These are phyloP conservation scores for Nicator chloris DNA, from an alignment of 2,113 vertebrate genomes.

Conservation along the genomic window DNA sequence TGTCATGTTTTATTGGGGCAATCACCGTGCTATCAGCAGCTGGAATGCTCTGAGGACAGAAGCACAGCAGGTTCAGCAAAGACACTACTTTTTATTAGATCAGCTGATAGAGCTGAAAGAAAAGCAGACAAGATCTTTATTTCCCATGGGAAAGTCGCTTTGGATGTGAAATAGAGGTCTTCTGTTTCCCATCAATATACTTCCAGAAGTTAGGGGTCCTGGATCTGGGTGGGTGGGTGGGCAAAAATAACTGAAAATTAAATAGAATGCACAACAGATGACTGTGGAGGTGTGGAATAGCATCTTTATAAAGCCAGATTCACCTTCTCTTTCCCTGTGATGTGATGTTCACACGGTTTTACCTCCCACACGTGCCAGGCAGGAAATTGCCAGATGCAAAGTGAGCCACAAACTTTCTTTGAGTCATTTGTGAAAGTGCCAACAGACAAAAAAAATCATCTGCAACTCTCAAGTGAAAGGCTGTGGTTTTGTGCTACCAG, in stretches of 20 bases:
- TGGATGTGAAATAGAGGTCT: not conserved
- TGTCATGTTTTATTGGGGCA: not conserved
- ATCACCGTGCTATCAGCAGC: not conserved
- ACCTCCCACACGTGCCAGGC: conserved; percentile 2
- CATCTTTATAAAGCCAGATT: conserved; percentile 11
- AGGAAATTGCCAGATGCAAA: conserved; percentile 20
- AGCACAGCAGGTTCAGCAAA: not conserved
- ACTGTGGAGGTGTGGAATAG: not conserved
- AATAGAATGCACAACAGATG: not conserved
- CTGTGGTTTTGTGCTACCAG: not conserved
- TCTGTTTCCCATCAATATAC: not conserved
- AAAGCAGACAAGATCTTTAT: not conserved
- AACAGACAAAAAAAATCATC: not conserved
- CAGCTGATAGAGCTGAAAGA: not conserved
- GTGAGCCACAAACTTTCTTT: not conserved
- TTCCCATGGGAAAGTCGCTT: not conserved
- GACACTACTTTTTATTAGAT: conserved; percentile 10
- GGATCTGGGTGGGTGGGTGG: not conserved
- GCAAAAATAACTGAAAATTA: not conserved
- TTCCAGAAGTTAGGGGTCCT: not conserved
- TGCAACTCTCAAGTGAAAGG: not conserved
- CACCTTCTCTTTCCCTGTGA: not conserved
- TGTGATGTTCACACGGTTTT: not conserved
- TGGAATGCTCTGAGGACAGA: not conserved
- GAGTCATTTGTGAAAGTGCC: not conserved